These are phyloP conservation scores for Drosophila subpulchrella DNA, from an alignment of 1,140 invertebrate genomes.

Conservation along the genomic window DNA sequence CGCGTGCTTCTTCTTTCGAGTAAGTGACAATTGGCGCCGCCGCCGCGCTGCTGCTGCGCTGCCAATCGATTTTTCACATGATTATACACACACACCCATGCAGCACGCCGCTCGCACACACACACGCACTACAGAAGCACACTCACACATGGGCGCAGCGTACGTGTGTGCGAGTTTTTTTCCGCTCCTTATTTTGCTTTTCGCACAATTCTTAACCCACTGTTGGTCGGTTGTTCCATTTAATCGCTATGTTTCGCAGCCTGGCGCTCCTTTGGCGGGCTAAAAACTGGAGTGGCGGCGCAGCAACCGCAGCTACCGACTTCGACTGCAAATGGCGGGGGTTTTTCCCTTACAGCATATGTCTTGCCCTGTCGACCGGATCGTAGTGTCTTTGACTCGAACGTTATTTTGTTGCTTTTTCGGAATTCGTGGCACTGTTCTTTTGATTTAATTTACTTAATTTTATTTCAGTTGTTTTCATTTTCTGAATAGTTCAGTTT, in stretches of 20 bases:
- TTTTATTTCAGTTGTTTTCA: slow-evolving; percentile 3
- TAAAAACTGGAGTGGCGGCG: not conserved
- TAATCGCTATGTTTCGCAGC: not conserved
- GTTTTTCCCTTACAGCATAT: not conserved
- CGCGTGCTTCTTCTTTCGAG: slow-evolving; percentile 70
- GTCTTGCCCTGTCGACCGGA: not conserved
- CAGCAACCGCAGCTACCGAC: not conserved
- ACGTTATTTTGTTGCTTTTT: not conserved
- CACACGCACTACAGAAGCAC: slow-evolving; percentile 16
- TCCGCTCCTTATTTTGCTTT: slow-evolving; percentile 45
- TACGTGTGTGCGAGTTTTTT: slow-evolving; percentile 35
- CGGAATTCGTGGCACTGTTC: not conserved
- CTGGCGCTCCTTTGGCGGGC: not conserved
- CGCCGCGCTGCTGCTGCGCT: slow-evolving; percentile 55
- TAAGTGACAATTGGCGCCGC: slow-evolving; percentile 77
- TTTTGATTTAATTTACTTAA: not conserved
- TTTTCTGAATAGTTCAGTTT: not conserved
- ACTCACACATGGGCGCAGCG: not conserved
- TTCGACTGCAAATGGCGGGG: not conserved
- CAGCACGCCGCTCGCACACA: slow-evolving; percentile 18
- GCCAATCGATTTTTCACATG: slow-evolving; percentile 84
- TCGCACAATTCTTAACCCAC: slow-evolving; percentile 16
- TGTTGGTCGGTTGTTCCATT: not conserved
- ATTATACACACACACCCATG: slow-evolving; percentile 62
- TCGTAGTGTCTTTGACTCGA: not conserved